Evolutionary conservation across 2,113 vertebrate species (phyloP).

Genomic region (Sterrhoptilus dennistouni): DNA sequence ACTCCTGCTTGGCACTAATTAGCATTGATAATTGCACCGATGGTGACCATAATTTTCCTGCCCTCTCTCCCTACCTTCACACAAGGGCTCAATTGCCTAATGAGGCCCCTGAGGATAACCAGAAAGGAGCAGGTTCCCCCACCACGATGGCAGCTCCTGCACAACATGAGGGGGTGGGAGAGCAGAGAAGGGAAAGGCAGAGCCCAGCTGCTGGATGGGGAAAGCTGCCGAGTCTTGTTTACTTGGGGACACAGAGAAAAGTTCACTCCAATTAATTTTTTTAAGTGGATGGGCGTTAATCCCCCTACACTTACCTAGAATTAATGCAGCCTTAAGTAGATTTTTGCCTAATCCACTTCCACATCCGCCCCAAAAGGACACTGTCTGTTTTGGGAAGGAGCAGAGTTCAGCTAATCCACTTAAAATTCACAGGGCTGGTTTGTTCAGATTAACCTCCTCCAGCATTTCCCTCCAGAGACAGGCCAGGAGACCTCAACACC

Average conservation of each 20-base stretch:
- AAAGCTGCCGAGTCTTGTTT: neutral
- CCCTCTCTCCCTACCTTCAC: slow-evolving; percentile 29
- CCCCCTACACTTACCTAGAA: neutral
- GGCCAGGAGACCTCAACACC: neutral
- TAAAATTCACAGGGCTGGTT: neutral
- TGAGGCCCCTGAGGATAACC: slow-evolving; percentile 25
- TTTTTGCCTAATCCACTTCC: slow-evolving; percentile 51
- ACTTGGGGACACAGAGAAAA: neutral
- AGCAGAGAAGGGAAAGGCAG: neutral
- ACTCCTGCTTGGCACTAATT: slow-evolving; percentile 47
- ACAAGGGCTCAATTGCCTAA: slow-evolving; percentile 48
- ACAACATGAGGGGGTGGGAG: fast-evolving
- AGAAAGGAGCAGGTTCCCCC: neutral
- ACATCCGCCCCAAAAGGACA: neutral
- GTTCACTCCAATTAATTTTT: slow-evolving; percentile 28
- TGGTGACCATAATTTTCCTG: slow-evolving; percentile 27
- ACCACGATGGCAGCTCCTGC: neutral
- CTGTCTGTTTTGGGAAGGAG: neutral
- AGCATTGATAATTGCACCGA: slow-evolving; percentile 52
- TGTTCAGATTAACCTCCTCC: neutral
- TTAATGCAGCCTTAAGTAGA: slow-evolving; percentile 1
- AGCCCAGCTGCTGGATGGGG: neutral
- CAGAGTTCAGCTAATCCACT: slow-evolving; percentile 35
- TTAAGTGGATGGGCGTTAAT: slow-evolving; percentile 24
- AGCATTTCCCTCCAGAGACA: neutral